Percentiles rank a stretch among this genome's conserved stretches.
These are phyloP conservation scores for Parauchenoglanis ngamensis DNA, from an alignment of 2,797 vertebrate species.

Conservation along the genomic window DNA sequence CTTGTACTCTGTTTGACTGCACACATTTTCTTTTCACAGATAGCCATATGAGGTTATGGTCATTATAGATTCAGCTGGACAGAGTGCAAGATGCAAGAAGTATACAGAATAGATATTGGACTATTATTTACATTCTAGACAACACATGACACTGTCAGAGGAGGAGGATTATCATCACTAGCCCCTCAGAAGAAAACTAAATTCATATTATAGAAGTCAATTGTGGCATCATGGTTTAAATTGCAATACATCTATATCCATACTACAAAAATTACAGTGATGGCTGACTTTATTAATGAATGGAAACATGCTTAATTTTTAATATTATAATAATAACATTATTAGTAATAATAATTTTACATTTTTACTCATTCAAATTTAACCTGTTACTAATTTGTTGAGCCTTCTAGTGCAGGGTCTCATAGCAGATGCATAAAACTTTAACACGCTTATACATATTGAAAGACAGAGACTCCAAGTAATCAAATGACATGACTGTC, in stretches of 20 bases:
- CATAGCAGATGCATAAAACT: neutral
- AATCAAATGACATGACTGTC: neutral
- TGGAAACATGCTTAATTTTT: too few species aligned
- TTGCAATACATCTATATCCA: too few species aligned
- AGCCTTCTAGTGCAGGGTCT: neutral
- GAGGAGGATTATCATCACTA: too few species aligned
- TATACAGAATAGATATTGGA: constrained; percentile 9
- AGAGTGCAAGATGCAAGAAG: neutral
- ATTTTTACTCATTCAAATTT: too few species aligned
- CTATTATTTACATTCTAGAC: constrained; percentile 35
- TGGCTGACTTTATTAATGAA: too few species aligned
- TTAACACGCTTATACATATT: neutral
- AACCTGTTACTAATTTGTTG: neutral
- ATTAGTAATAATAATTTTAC: too few species aligned
- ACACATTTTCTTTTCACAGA: neutral
- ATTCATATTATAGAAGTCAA: neutral
- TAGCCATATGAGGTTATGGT: constrained; percentile 9
- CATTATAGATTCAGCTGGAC: constrained; percentile 5
- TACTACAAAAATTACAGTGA: too few species aligned
- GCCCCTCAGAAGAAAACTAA: neutral
- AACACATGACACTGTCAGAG: constrained; percentile 18
- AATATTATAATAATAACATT: neutral
- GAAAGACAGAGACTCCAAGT: neutral
- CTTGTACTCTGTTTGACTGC: neutral
- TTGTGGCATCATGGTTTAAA: neutral